Base-by-base conservation (phyloP, 2,797 vertebrate genomes). In the Myripristis jacobus region DNA sequence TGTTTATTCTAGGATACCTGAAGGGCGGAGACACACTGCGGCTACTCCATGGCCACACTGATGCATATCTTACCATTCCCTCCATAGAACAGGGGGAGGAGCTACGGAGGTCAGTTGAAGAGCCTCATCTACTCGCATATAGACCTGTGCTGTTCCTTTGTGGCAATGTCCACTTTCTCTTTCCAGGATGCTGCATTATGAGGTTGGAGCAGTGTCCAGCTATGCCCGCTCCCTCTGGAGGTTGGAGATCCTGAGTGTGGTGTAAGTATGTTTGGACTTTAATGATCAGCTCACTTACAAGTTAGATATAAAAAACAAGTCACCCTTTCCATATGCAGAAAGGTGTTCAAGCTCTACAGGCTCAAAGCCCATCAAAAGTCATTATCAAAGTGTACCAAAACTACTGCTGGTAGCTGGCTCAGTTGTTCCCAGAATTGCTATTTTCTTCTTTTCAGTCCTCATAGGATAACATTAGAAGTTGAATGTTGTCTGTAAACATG, bases 211-310 rank as follows among this genome's bases (percentile, higher is more conserved):
- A 10, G 95, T 95, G 38, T 96, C 95, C 9, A 93, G 93, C 70
- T 95, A 96, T 0, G 97, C 97, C 27, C 94, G 96, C 56, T 98
- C 97, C 63, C 95, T 99, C 52, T 99, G 97, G 97, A 95, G 96
- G 77, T 88, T 99, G 3, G 97, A 99, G 90, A 96, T 96, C 19
- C 91, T 98, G 22, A 91, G 93, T 87, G 96, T 98, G 79, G 95
- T 93, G 97, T 99, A 95, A 95, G 96, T 96, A 50, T 15, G 66
- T 2, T 27, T 2, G 15, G 18, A 5, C 56, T 46, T n/a, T 59
- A 19, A 68, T 44, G 5, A 44, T 60, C 16, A 0, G 0, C 59
- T 73, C 22, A 7, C 6, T 46, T 29, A n/a, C 12, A 29, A 13
- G 60, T 65, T 55, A n/a, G n/a, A n/a, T n/a, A n/a, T n/a, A n/a